Percentiles rank a stretch among this genome's conserved stretches.
Conservation (phyloP, 2,797 vertebrate species). For the Notoglanidium macrostoma region DNA sequence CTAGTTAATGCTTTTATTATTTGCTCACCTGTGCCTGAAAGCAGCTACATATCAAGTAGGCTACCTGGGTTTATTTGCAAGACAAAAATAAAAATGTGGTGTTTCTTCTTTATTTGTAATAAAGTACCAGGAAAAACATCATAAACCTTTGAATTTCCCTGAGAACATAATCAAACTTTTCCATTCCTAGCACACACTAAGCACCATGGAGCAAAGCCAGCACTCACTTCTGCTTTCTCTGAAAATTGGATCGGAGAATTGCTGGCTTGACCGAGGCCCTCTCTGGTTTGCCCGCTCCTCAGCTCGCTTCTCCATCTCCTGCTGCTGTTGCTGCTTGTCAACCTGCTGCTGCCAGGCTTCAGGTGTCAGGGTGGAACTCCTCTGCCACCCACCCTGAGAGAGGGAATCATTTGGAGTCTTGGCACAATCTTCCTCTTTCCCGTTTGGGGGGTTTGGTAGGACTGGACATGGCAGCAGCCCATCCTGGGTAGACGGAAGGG, state of each 20-base stretch:
- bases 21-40: background rate
- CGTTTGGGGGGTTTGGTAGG: constrained; percentile 55
- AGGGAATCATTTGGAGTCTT: constrained; percentile 59
- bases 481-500: constrained; percentile 57
- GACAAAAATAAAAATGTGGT: background rate
- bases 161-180: background rate
- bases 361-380: constrained; percentile 77
- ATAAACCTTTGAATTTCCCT: background rate
- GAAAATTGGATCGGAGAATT: constrained; percentile 68
- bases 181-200: background rate
- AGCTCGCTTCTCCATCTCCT: constrained; percentile 65
- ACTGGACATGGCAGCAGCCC: constrained; percentile 66
- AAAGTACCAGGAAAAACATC: background rate
- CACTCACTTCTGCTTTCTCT: constrained; percentile 80
- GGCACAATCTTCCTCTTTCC: constrained; percentile 60
- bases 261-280: constrained; percentile 56
- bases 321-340: constrained; percentile 75
- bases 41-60: background rate
- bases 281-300: constrained; percentile 69
- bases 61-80: background rate
- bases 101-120: background rate
- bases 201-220: background rate
- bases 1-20: background rate
- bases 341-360: constrained; percentile 83
- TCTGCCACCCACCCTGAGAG: constrained; percentile 70